Evolutionary conservation across 2,113 vertebrate genomes (phyloP).

Genomic region (Pardalotus punctatus): DNA sequence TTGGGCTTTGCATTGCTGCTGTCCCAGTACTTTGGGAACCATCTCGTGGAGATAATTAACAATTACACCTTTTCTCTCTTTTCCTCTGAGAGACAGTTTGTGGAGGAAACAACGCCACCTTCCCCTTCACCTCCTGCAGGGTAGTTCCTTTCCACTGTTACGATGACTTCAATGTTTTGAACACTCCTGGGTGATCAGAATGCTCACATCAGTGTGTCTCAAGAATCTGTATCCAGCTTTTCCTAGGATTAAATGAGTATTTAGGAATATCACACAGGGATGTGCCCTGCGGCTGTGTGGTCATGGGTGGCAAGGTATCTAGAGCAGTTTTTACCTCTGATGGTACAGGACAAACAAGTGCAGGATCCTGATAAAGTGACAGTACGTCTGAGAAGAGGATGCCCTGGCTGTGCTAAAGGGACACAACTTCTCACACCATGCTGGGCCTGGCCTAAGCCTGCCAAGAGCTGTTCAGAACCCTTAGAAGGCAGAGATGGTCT

Average conservation of each 20-base stretch:
- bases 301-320: background rate
- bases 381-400: background rate
- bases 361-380: background rate
- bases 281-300: background rate
- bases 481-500: background rate
- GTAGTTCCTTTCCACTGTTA: background rate
- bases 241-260: background rate
- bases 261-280: background rate
- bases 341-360: background rate
- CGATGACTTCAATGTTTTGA: background rate
- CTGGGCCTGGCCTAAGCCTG: background rate
- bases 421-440: rapidly evolving
- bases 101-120: background rate
- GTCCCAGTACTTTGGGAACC: constrained; percentile 39
- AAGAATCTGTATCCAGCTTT: background rate
- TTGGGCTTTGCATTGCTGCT: background rate
- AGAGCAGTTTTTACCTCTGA: background rate
- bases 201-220: background rate
- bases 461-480: background rate
- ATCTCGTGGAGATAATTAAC: constrained; percentile 52
- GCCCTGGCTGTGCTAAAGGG: background rate
- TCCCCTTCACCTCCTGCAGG: background rate
- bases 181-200: background rate
- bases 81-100: background rate
- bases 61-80: constrained; percentile 27